phyloP scores from a whole-genome alignment of 2,113 vertebrate genomes.

The Silurus asotus region DNA sequence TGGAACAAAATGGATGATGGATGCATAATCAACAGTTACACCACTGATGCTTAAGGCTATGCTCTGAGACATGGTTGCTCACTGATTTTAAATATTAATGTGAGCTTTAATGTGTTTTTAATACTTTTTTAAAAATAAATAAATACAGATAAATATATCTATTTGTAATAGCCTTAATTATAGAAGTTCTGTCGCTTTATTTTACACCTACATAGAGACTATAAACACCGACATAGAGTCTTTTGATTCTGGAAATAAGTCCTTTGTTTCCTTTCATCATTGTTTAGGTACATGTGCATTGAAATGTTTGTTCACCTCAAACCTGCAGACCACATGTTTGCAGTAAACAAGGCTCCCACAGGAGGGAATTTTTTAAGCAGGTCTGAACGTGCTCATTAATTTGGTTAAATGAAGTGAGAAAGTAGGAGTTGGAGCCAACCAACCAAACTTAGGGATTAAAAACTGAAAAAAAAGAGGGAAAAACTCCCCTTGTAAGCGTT shows the following conservation, averaged over 20 bases:
- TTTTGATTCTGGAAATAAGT: conserved; percentile 14
- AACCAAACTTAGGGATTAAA: conserved; percentile 22
- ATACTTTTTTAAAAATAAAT: neutral
- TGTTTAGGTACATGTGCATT: conserved; percentile 4
- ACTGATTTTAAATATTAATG: neutral
- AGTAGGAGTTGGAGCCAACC: conserved; percentile 65
- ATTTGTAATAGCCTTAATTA: neutral
- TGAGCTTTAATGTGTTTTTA: neutral
- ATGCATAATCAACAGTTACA: conserved; percentile 33
- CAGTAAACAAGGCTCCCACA: conserved; percentile 32
- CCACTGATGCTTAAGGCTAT: neutral
- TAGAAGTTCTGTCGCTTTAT: neutral
- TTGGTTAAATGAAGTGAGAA: conserved; percentile 81
- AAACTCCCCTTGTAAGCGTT: conserved; percentile 64
- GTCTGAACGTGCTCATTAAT: conserved; percentile 76
- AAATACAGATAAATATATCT: neutral
- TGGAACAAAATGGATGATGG: conserved; percentile 17
- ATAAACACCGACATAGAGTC: neutral
- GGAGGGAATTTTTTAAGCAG: conserved; percentile 52
- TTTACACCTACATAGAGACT: neutral
- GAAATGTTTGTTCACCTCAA: conserved; percentile 31
- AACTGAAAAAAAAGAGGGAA: conserved; percentile 51
- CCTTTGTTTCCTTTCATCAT: neutral
- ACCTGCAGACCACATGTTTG: conserved; percentile 35
- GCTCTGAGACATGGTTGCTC: neutral